Evolutionary conservation across 2,888 invertebrate genomes (phyloP), one percentile per base, ranked within the genome.

Genomic region (Callimorpha dominula): DNA sequence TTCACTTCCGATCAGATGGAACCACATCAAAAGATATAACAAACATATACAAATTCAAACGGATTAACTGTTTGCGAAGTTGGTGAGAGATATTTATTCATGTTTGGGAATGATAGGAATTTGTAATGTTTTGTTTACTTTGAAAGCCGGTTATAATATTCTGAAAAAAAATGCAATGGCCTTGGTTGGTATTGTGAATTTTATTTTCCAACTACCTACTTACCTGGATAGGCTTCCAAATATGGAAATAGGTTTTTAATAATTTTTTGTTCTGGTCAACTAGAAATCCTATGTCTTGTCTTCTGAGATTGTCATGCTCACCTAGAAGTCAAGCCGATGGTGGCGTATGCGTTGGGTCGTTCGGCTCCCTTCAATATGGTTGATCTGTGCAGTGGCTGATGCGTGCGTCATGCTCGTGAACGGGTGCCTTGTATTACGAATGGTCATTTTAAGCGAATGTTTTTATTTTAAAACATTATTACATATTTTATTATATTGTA

Each of bases 11-110:
- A 82, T 84, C 78, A 82, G 84, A 82, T 82, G 83, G 81, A 87
- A 87, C 88, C 88, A 83, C 86, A 84, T 81, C 84, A 80, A 77
- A 83, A 85, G 83, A 83, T 81, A 79, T 81, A 78, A 78, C 79
- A 83, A 83, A 85, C 78, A 78, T 78, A 76, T 68, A 83, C 74
- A 81, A 77, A 77, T 78, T 74, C 75, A 74, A 79, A 80, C 70
- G 72, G 82, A 84, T 83, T 82, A 82, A 81, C 77, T 77, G 79
- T 78, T 81, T 77, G 65, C 64, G 67, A 66, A 79, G 74, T 81
- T 78, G 62, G 73, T 57, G 68, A 62, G 66, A 74, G 72, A 65
- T 74, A 77, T 73, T 70, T 74, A 77, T 73, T 70, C 68, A 52
- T 66, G 63, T 60, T 50, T 50, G 63, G 69, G 17, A 54, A 42